Evolutionary conservation across 2,888 invertebrate genomes (phyloP), one percentile per base, ranked within the genome.

Genomic region (Leptopilina myrica): DNA sequence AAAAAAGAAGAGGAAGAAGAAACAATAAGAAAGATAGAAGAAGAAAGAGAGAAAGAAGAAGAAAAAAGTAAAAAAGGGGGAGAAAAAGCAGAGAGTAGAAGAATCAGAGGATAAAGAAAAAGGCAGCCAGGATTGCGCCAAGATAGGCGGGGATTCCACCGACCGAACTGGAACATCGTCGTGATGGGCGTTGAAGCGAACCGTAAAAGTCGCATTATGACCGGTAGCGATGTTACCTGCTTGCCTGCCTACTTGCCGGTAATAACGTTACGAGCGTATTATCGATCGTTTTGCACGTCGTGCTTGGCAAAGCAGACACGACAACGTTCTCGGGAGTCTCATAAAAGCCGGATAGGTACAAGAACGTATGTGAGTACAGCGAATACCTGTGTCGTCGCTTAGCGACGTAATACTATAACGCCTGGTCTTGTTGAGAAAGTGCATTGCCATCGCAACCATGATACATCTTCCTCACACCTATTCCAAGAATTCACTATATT

Each of bases 221-320:
- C 87, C 87, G 87, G 86, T 88, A 87, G 87, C 87, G 85, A 85
- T 84, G 85, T 83, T 81, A 81, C 80, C 80, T 84, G 87, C 85
- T 85, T 87, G 86, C 85, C 85, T 87, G 86, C 89, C 83, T 82
- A 81, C 80, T 81, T 84, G 87, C 85, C 86, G 87, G 86, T 89
- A 88, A 89, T 89, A 89, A 87, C 86, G 88, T 89, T 88, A 88
- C 87, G 86, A 86, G 86, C 85, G 80, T 86, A 87, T 87, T 89
- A 89, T 89, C 89, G 89, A 89, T 89, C 88, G 89, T 84, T 87
- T 87, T 85, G 87, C 87, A 86, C 87, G 84, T 86, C 86, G 86
- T 86, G 87, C 84, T 85, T 84, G 85, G 84, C 86, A 87, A 87
- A 87, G 86, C 86, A 87, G 86, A 87, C 86, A 87, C 84, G 84